A percentile compares a stretch with the other conserved stretches of the same genome.
phyloP scores from a whole-genome alignment of 2,888 invertebrate species.

The Parnassius apollo region DNA sequence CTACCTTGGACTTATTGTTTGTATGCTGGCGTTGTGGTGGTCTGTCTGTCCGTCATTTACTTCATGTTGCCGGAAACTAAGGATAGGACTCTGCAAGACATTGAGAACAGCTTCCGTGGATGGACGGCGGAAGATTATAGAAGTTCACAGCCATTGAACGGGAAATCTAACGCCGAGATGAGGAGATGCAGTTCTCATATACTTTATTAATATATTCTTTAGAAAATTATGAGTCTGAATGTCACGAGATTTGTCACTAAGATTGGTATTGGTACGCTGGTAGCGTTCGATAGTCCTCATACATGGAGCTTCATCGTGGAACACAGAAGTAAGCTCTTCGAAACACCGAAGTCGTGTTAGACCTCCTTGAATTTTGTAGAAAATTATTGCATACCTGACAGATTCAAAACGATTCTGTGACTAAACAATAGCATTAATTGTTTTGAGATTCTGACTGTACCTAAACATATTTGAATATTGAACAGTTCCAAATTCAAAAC shows the following conservation, averaged over 20 bases:
- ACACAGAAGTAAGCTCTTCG: no score
- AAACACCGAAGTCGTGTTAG: no score
- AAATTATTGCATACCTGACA: no score
- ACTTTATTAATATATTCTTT: slow-evolving; percentile 47
- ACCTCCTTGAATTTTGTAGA: no score
- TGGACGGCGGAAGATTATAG: slow-evolving; percentile 44
- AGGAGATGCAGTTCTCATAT: slow-evolving; percentile 67
- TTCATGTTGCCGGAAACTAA: slow-evolving; percentile 85
- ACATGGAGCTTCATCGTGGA: no score
- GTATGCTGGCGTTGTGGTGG: slow-evolving; percentile 79
- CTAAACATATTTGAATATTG: no score
- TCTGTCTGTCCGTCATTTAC: slow-evolving; percentile 76
- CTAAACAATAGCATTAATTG: no score
- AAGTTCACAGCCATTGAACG: slow-evolving; percentile 53
- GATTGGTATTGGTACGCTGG: no score
- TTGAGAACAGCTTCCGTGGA: slow-evolving; percentile 80
- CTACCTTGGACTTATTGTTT: slow-evolving; percentile 81
- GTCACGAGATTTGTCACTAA: background rate
- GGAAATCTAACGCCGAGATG: slow-evolving; percentile 41
- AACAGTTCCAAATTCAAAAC: no score
- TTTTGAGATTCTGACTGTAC: no score
- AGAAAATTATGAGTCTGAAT: background rate
- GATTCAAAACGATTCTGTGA: no score
- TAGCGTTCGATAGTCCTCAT: no score
- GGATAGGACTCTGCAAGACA: slow-evolving; percentile 83